Percentiles rank a stretch among this genome's conserved stretches.
Evolutionary conservation across 2,113 vertebrate genomes (phyloP).

Genomic region (Psittacula cyanocephala): DNA sequence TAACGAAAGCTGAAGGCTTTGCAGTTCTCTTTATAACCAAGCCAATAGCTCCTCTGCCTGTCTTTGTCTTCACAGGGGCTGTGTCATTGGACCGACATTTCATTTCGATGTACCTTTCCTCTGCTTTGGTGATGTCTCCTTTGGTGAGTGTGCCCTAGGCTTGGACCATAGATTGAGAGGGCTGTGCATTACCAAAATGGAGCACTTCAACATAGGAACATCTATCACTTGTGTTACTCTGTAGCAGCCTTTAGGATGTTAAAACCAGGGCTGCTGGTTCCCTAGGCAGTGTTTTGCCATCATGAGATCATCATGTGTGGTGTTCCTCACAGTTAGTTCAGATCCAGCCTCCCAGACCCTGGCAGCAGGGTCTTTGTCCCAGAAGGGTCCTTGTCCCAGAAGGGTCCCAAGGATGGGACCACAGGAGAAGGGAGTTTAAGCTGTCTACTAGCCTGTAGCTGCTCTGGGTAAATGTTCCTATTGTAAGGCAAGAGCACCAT

Average conservation of each 20-base stretch:
- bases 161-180: accelerated
- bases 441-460: not conserved
- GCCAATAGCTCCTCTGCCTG: not conserved
- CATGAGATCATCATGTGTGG: not conserved
- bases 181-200: accelerated
- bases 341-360: not conserved
- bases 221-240: not conserved
- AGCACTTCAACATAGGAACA: not conserved
- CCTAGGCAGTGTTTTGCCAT: not conserved
- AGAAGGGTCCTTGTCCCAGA: not conserved
- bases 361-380: not conserved
- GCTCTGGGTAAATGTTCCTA: not conserved
- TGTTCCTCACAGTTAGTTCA: not conserved
- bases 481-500: not conserved
- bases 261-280: not conserved
- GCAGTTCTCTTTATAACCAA: not conserved
- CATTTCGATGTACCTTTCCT: constrained; percentile 80
- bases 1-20: accelerated
- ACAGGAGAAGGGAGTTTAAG: not conserved
- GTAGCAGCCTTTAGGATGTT: not conserved
- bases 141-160: constrained; percentile 76
- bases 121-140: constrained; percentile 84
- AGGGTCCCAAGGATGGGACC: not conserved
- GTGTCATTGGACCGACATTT: constrained; percentile 81
- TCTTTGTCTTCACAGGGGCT: constrained; percentile 75